Conservation (phyloP, 1,140 invertebrate species). For the Mercenaria mercenaria region DNA sequence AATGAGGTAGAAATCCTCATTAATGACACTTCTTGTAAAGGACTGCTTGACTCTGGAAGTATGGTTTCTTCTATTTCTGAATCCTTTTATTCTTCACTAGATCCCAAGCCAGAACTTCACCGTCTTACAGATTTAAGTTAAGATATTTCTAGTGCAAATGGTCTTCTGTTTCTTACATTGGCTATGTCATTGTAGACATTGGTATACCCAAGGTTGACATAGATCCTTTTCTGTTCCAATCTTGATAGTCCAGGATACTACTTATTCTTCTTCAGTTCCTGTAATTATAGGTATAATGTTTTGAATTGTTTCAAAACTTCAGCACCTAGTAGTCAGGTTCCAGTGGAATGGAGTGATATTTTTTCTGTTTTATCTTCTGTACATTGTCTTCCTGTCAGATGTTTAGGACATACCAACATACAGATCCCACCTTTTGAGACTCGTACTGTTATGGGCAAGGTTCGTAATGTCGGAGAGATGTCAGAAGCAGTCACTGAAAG, state of each 20-base stretch:
- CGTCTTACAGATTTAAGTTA: constrained; percentile 39
- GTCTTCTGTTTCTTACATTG: constrained; percentile 45
- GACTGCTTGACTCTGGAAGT: constrained; percentile 53
- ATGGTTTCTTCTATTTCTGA: constrained; percentile 50
- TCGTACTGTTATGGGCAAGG: background rate
- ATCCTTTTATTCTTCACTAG: constrained; percentile 13
- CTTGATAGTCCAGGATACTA: constrained; percentile 36
- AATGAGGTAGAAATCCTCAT: background rate
- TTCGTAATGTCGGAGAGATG: background rate
- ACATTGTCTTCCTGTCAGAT: background rate
- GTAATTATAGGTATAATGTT: constrained; percentile 64
- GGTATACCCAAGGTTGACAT: background rate
- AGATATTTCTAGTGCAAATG: constrained; percentile 38
- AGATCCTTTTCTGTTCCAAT: constrained; percentile 30
- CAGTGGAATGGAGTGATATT: background rate
- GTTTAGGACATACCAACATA: background rate
- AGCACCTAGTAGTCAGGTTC: background rate
- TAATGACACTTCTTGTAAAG: background rate
- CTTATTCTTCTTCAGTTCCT: constrained; percentile 10
- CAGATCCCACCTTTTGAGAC: background rate
- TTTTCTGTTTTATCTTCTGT: background rate
- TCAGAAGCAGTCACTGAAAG: background rate
- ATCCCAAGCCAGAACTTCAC: background rate
- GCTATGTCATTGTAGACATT: constrained; percentile 33
- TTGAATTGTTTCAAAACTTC: background rate